Evolutionary conservation across 1,140 invertebrate species (phyloP).

Genomic region (Drosophila tropicalis): DNA sequence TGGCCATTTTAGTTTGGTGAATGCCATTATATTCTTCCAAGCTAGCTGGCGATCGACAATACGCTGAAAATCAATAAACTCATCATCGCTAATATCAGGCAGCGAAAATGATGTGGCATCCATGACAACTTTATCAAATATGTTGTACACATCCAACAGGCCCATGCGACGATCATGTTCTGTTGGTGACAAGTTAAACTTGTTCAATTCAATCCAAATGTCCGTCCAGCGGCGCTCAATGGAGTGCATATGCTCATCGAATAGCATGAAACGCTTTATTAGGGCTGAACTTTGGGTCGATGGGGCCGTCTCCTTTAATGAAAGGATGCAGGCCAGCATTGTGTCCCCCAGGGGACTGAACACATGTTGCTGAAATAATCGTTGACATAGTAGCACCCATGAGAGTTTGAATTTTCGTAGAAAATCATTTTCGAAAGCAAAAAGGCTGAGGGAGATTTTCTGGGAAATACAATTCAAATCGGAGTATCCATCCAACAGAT

Average conservation of each 20-base stretch:
- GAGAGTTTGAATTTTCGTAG: conserved; percentile 79
- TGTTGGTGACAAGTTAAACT: conserved; percentile 77
- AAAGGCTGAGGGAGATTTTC: conserved; percentile 75
- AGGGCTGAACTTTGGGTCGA: conserved; percentile 66
- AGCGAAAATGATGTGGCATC: conserved; percentile 77
- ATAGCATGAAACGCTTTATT: conserved; percentile 78
- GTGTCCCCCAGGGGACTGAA: conserved; percentile 73
- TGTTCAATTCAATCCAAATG: conserved; percentile 78
- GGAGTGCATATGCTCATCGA: conserved; percentile 81
- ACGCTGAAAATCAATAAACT: conserved; percentile 78
- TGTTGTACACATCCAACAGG: conserved; percentile 76
- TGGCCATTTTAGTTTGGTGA: conserved; percentile 77
- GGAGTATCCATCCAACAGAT: conserved; percentile 81
- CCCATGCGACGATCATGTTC: conserved; percentile 74
- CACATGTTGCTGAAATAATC: conserved; percentile 82
- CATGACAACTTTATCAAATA: conserved; percentile 79
- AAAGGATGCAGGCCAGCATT: conserved; percentile 78
- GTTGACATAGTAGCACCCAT: conserved; percentile 80
- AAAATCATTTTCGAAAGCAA: conserved; percentile 82
- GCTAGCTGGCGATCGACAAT: conserved; percentile 77
- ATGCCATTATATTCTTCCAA: conserved; percentile 82
- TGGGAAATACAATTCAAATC: conserved; percentile 79
- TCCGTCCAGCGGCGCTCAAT: conserved; percentile 79
- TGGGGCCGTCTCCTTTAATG: conserved; percentile 72
- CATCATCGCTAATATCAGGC: conserved; percentile 74